phyloP scores from a whole-genome alignment of 2,113 vertebrate genomes.

The Phrynosoma blainvillii region DNA sequence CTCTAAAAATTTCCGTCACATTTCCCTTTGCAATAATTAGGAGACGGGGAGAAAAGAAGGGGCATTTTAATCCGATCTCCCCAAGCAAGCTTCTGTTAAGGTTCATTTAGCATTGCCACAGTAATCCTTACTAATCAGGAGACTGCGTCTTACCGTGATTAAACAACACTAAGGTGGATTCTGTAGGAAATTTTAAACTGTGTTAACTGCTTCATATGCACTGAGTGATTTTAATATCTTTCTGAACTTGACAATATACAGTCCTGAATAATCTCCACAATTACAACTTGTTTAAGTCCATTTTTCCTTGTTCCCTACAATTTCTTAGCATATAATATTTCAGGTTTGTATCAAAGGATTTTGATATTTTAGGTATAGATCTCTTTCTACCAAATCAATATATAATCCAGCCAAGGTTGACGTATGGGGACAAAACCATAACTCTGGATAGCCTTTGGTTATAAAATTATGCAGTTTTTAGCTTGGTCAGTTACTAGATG shows the following conservation, averaged over 20 bases:
- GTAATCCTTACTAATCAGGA: slow-evolving; percentile 9
- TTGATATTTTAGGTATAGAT: neutral
- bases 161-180: slow-evolving; percentile 19
- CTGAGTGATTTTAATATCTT: neutral
- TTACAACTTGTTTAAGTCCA: neutral
- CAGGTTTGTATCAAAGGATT: neutral
- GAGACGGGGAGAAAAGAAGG: neutral
- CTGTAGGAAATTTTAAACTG: neutral
- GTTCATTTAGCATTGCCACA: slow-evolving; percentile 37
- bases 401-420: no score
- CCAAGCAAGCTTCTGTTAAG: slow-evolving; percentile 26
- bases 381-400: neutral
- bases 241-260: slow-evolving; percentile 1
- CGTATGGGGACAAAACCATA: neutral
- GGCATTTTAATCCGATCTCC: slow-evolving; percentile 42
- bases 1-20: slow-evolving; percentile 42
- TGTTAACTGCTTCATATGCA: slow-evolving; percentile 13
- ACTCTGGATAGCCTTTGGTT: neutral
- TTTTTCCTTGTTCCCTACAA: no score
- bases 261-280: slow-evolving; percentile 7
- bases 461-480: neutral
- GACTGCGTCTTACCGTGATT: slow-evolving; percentile 47
- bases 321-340: neutral
- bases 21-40: slow-evolving; percentile 51
- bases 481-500: neutral